Conservation (phyloP, 2,888 invertebrate species). For the Gymnosoma rotundatum region DNA sequence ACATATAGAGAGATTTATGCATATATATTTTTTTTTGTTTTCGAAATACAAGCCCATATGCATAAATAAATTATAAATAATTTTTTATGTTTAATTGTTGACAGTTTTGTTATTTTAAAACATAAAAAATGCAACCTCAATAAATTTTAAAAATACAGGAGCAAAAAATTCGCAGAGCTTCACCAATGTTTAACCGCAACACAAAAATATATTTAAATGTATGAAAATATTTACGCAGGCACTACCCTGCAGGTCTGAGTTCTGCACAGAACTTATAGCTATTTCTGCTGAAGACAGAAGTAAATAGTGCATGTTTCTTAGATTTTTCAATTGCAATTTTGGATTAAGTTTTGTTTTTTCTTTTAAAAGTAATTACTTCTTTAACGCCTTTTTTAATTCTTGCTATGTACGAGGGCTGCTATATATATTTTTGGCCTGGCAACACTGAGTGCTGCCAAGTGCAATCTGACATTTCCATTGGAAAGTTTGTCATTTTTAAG, state of each 20-base stretch:
- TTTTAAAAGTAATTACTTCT: no score
- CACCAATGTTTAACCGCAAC: constrained; percentile 44
- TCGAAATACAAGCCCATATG: background rate
- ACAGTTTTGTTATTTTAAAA: constrained; percentile 6
- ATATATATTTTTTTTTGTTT: constrained; percentile 3
- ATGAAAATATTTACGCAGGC: background rate
- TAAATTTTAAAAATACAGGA: constrained; percentile 25
- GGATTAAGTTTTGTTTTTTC: no score
- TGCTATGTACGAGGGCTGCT: no score
- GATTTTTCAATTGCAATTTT: no score
- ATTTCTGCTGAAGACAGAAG: no score
- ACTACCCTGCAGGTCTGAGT: background rate
- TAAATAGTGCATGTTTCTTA: no score
- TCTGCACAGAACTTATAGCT: no score
- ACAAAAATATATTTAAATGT: constrained; percentile 35
- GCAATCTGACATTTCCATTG: no score
- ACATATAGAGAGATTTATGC: background rate
- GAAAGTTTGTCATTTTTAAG: no score
- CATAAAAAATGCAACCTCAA: constrained; percentile 22
- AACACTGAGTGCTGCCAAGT: no score
- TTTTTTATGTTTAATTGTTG: constrained; percentile 8
- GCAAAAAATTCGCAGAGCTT: constrained; percentile 12
- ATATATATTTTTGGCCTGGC: no score
- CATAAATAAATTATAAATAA: constrained; percentile 51
- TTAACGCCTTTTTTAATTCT: no score